These are phyloP conservation scores for Digitonthophagus gazella DNA, from an alignment of 2,888 invertebrate species.

Conservation along the genomic window DNA sequence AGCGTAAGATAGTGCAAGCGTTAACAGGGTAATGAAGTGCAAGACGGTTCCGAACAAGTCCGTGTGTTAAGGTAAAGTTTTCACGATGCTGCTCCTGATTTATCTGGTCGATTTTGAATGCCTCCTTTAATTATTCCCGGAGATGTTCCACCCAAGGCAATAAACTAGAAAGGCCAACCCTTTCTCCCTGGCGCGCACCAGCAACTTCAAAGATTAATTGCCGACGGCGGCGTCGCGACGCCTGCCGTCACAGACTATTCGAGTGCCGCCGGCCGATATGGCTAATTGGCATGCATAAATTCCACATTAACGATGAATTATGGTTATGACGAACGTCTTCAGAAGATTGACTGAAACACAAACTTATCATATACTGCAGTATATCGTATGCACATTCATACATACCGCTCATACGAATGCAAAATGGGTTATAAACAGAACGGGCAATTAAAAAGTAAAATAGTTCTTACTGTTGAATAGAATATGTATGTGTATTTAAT, in stretches of 20 bases:
- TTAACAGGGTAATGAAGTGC: not conserved
- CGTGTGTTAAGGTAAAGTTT: not conserved
- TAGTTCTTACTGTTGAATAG: too few relatives aligned
- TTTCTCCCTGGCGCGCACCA: constrained; percentile 4
- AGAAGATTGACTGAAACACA: not conserved
- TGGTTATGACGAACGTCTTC: not conserved
- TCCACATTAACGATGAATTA: not conserved
- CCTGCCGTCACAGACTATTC: not conserved
- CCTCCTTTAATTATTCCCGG: constrained; percentile 7
- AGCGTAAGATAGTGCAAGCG: not conserved
- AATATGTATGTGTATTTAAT: too few relatives aligned
- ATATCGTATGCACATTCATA: too few relatives aligned
- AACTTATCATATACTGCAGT: not conserved
- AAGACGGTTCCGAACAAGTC: not conserved
- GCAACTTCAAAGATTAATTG: constrained; percentile 14
- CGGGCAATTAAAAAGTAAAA: too few relatives aligned
- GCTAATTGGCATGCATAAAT: not conserved
- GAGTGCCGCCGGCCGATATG: not conserved
- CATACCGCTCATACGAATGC: too few relatives aligned
- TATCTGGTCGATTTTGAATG: constrained; percentile 10
- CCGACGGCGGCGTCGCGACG: not conserved
- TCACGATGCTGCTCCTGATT: not conserved
- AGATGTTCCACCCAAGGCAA: not conserved
- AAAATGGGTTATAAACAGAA: too few relatives aligned
- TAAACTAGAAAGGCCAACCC: constrained; percentile 17